Evolutionary conservation across 2,888 invertebrate species (phyloP).

Genomic region (Formica aserva): DNA sequence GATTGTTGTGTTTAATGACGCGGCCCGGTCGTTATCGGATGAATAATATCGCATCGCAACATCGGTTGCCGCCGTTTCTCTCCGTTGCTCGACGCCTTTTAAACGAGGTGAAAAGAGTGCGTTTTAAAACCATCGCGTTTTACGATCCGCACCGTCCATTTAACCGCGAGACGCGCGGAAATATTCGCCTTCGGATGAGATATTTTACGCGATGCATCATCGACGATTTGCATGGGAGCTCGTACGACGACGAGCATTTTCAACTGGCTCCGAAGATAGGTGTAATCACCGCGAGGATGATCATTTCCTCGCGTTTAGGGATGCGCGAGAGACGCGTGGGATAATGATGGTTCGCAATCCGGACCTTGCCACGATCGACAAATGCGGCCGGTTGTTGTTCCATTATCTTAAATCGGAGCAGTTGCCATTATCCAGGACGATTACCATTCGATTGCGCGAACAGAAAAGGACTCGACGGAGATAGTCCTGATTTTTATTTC

Average conservation of each 20-base stretch:
- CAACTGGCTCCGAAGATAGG: conserved; percentile 35
- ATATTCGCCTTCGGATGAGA: conserved; percentile 8
- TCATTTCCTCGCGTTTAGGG: conserved; percentile 34
- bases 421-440: conserved; percentile 29
- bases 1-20: conserved; percentile 37
- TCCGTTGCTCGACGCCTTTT: conserved; percentile 20
- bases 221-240: conserved; percentile 17
- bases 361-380: conserved; percentile 29
- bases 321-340: conserved; percentile 13
- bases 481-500: not conserved
- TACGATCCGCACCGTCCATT: conserved; percentile 28
- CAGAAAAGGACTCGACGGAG: not conserved
- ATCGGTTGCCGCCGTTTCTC: conserved; percentile 8
- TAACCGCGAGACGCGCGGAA: conserved; percentile 7
- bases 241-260: conserved; percentile 20
- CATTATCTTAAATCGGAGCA: conserved; percentile 29
- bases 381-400: conserved; percentile 24
- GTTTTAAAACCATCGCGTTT: conserved; percentile 51
- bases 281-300: conserved; percentile 27
- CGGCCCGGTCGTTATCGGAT: conserved; percentile 35
- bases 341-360: conserved; percentile 23
- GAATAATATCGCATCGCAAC: conserved; percentile 38
- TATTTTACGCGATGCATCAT: conserved; percentile 43
- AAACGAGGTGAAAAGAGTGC: conserved; percentile 47
- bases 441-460: conserved; percentile 6